A percentile compares a stretch with the other conserved stretches of the same genome.
Evolutionary conservation across 1,140 invertebrate species (phyloP).

Genomic region (Heterodera schachtii): DNA sequence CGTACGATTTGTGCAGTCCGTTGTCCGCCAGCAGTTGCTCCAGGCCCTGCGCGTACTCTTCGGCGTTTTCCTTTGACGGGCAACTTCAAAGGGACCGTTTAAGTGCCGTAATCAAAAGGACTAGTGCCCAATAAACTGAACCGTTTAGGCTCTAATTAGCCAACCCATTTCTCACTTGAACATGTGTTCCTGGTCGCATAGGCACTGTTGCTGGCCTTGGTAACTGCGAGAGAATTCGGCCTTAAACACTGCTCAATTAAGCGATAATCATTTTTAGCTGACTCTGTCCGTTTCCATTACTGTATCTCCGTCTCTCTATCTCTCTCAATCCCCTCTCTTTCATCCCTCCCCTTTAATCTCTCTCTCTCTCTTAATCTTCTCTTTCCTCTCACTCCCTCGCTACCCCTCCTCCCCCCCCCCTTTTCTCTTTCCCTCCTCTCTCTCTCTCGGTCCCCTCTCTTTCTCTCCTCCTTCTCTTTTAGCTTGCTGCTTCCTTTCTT

Average conservation of each 20-base stretch:
- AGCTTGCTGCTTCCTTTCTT: neutral
- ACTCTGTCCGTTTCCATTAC: too few species aligned
- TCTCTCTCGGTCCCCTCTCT: neutral
- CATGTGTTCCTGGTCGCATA: slow-evolving; percentile 98
- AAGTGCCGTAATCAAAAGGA: slow-evolving; percentile 16
- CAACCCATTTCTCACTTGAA: slow-evolving; percentile 75
- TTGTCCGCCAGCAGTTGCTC: slow-evolving; percentile 66
- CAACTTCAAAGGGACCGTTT: slow-evolving; percentile 40
- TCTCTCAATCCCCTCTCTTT: too few species aligned
- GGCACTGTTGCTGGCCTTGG: slow-evolving; percentile 88
- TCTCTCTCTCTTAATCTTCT: neutral
- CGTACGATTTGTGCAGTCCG: slow-evolving; percentile 71
- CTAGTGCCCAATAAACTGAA: neutral
- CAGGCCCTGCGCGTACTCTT: slow-evolving; percentile 67
- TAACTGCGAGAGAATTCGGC: slow-evolving; percentile 88
- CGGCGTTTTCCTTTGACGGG: slow-evolving; percentile 58
- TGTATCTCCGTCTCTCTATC: too few species aligned
- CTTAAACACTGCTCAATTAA: neutral
- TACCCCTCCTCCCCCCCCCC: neutral
- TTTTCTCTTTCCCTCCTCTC: too few species aligned
- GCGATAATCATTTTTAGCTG: too few species aligned
- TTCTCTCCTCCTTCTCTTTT: neutral
- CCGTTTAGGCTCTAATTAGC: too few species aligned
- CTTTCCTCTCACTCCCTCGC: neutral
- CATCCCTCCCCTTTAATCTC: too few species aligned